Evolutionary conservation across 2,888 invertebrate species (phyloP).

Genomic region (Orchesella flavescens): DNA sequence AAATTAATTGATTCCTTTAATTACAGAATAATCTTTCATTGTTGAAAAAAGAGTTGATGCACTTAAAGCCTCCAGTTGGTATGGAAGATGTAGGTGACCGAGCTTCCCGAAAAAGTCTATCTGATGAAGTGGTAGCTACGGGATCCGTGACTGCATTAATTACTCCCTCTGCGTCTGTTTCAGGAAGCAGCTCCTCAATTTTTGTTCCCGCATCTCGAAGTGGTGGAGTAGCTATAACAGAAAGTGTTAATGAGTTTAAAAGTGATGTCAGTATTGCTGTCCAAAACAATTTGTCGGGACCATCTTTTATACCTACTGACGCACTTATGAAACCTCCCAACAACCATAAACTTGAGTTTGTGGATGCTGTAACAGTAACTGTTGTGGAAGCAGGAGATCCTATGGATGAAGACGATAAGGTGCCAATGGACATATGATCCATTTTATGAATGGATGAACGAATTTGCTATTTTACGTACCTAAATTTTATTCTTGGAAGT

Average conservation of each 20-base stretch:
- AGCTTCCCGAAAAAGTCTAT: conserved; percentile 34
- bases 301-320: neutral
- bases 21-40: conserved; percentile 86
- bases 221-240: conserved; percentile 1
- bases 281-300: neutral
- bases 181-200: conserved; percentile 22
- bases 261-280: neutral
- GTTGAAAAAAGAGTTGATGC: conserved; percentile 88
- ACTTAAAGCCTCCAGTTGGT: conserved; percentile 86
- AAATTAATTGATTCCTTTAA: neutral
- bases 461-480: conserved; percentile 45
- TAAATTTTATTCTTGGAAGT: conserved; percentile 29
- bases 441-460: conserved; percentile 41
- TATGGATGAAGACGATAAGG: conserved; percentile 66
- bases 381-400: conserved; percentile 36
- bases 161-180: conserved; percentile 26
- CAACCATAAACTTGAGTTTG: conserved; percentile 2
- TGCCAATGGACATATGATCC: conserved; percentile 67
- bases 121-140: conserved; percentile 28
- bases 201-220: conserved; percentile 6
- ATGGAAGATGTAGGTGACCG: conserved; percentile 82
- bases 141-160: neutral
- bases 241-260: neutral
- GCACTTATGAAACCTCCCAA: conserved; percentile 42
- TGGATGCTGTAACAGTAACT: neutral